Conservation (phyloP, 2,888 invertebrate genomes). For the Eumacrocentrus americanus region DNA sequence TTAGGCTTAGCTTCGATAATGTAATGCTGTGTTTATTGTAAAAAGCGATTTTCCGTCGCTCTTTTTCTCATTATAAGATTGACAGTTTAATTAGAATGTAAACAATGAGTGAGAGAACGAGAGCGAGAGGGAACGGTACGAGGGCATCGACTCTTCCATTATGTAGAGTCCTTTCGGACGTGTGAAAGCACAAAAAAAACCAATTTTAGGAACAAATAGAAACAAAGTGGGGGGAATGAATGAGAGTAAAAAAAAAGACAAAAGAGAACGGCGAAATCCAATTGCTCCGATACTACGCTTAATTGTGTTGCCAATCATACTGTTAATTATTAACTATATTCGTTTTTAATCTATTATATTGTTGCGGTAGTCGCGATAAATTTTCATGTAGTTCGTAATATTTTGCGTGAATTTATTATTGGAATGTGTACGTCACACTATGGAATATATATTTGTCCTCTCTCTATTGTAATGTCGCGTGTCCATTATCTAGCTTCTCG, state of each 20-base stretch:
- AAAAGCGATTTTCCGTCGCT: neutral
- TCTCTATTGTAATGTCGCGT: neutral
- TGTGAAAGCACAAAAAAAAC: slow-evolving; percentile 6
- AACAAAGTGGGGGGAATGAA: slow-evolving; percentile 5
- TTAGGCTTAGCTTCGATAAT: slow-evolving; percentile 15
- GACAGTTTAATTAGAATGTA: neutral
- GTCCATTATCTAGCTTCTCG: neutral
- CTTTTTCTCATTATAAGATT: slow-evolving; percentile 4
- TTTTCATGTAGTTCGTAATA: slow-evolving; percentile 19
- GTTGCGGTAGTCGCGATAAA: slow-evolving; percentile 16
- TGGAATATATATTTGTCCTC: slow-evolving; percentile 6
- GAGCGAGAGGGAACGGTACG: slow-evolving; percentile 15
- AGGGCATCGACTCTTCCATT: slow-evolving; percentile 34
- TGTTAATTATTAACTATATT: slow-evolving; percentile 45
- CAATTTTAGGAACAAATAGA: slow-evolving; percentile 14
- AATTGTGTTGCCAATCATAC: slow-evolving; percentile 57
- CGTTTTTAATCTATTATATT: slow-evolving; percentile 40
- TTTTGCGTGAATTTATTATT: slow-evolving; percentile 15
- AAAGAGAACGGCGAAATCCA: slow-evolving; percentile 42
- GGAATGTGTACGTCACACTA: slow-evolving; percentile 8
- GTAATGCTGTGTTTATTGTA: slow-evolving; percentile 15
- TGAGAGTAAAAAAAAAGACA: slow-evolving; percentile 19
- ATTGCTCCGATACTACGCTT: slow-evolving; percentile 55
- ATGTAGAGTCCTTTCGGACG: slow-evolving; percentile 19
- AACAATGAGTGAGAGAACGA: neutral